phyloP scores from a whole-genome alignment of 2,113 vertebrate species.

The Indicator indicator region DNA sequence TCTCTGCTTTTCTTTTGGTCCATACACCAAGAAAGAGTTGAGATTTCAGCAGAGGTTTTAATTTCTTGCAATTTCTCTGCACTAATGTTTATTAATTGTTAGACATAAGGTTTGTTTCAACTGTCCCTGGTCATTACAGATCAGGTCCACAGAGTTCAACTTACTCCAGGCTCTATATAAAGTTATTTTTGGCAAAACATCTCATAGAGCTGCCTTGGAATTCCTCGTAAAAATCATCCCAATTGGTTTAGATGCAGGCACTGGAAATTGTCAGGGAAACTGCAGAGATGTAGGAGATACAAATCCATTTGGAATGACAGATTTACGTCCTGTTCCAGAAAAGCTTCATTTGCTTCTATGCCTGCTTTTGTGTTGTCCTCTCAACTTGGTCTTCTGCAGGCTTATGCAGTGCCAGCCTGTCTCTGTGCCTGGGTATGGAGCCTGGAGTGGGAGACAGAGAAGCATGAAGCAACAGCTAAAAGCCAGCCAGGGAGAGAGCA shows the following conservation, averaged over 20 bases:
- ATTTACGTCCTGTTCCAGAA: not conserved
- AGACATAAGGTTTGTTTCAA: not conserved
- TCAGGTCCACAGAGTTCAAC: not conserved
- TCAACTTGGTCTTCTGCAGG: not conserved
- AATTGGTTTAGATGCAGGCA: not conserved
- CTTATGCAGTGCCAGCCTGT: not conserved
- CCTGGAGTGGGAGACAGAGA: not conserved
- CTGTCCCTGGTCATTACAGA: not conserved
- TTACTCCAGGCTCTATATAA: not conserved
- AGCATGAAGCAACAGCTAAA: not conserved
- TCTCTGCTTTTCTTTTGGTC: not conserved
- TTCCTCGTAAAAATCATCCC: not conserved
- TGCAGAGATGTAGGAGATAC: not conserved
- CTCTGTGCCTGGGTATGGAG: not conserved
- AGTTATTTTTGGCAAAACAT: not conserved
- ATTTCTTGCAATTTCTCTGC: not conserved
- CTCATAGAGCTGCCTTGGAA: not conserved
- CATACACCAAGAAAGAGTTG: not conserved
- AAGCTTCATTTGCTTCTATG: not conserved
- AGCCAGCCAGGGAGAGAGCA: not conserved
- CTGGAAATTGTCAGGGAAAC: conserved; percentile 27
- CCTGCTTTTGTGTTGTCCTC: not conserved
- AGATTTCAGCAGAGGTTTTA: not conserved
- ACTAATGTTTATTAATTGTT: not conserved
- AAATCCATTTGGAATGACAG: not conserved